These are phyloP conservation scores for Lasiommata megera DNA, from an alignment of 2,888 invertebrate species.

Conservation along the genomic window DNA sequence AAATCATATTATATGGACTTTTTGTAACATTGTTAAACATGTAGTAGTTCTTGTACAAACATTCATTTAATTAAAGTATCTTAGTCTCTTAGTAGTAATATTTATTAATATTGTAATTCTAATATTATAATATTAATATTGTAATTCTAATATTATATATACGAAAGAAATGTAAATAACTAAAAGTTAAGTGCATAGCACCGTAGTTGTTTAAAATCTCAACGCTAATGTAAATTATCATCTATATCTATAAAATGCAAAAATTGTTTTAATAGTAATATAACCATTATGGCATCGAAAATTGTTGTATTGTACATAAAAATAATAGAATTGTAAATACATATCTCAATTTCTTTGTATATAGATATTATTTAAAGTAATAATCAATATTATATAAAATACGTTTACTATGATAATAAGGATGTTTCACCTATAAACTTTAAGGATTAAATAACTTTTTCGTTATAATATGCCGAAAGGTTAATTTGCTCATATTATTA, in stretches of 20 bases:
- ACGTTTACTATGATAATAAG: conserved; percentile 19
- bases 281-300: conserved; percentile 29
- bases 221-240: conserved; percentile 19
- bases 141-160: background rate
- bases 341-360: conserved; percentile 62
- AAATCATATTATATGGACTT: conserved; percentile 7
- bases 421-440: background rate
- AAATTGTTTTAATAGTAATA: background rate
- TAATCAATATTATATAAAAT: conserved; percentile 37
- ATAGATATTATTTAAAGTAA: conserved; percentile 40
- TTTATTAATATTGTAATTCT: conserved; percentile 3
- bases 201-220: conserved; percentile 37
- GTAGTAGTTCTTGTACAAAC: conserved; percentile 20
- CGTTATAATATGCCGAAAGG: background rate
- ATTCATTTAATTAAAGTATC: conserved; percentile 2
- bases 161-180: conserved; percentile 21
- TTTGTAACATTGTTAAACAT: conserved; percentile 20
- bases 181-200: conserved; percentile 61
- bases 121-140: too few species aligned
- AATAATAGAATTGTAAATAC: conserved; percentile 52
- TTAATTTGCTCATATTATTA: conserved; percentile 35
- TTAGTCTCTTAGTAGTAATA: conserved; percentile 4
- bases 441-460: background rate
- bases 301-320: conserved; percentile 37
- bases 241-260: conserved; percentile 21